Conservation (phyloP, 2,888 invertebrate species). For the Lasioglossum lativentre region DNA sequence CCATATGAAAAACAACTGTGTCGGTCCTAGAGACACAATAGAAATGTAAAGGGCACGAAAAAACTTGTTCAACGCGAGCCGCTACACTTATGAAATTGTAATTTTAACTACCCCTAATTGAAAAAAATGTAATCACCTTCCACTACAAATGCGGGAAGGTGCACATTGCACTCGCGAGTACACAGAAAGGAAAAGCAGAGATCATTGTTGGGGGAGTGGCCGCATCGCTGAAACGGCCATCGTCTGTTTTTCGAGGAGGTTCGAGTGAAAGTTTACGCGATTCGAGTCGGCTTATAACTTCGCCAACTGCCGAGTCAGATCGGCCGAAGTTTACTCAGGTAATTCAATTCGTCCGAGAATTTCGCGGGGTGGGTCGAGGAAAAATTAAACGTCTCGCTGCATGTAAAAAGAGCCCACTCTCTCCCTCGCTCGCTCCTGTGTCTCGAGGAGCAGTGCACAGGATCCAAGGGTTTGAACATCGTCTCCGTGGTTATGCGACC, state of each 20-base stretch:
- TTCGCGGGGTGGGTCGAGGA: slow-evolving; percentile 36
- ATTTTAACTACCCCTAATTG: not conserved
- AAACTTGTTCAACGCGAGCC: too few species aligned
- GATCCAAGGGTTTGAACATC: slow-evolving; percentile 46
- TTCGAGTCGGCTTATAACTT: slow-evolving; percentile 8
- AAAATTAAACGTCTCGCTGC: slow-evolving; percentile 67
- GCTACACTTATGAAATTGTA: not conserved
- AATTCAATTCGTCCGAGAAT: slow-evolving; percentile 61
- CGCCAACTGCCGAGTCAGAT: not conserved
- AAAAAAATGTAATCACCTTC: not conserved
- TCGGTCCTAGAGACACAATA: too few species aligned
- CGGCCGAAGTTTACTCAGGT: slow-evolving; percentile 44
- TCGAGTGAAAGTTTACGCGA: slow-evolving; percentile 34
- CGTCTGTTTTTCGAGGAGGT: slow-evolving; percentile 2
- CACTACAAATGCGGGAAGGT: too few species aligned
- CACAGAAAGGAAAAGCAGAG: not conserved
- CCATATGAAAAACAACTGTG: too few species aligned
- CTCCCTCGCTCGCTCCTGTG: not conserved
- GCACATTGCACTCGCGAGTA: not conserved
- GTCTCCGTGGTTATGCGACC: slow-evolving; percentile 31
- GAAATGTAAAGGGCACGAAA: too few species aligned
- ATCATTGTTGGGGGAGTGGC: not conserved
- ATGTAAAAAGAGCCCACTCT: slow-evolving; percentile 58
- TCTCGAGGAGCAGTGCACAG: not conserved
- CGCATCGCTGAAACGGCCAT: not conserved